A percentile compares a stretch with the other conserved stretches of the same genome.
phyloP scores from a whole-genome alignment of 2,888 invertebrate genomes.

The Melikaiella ostensackeni region DNA sequence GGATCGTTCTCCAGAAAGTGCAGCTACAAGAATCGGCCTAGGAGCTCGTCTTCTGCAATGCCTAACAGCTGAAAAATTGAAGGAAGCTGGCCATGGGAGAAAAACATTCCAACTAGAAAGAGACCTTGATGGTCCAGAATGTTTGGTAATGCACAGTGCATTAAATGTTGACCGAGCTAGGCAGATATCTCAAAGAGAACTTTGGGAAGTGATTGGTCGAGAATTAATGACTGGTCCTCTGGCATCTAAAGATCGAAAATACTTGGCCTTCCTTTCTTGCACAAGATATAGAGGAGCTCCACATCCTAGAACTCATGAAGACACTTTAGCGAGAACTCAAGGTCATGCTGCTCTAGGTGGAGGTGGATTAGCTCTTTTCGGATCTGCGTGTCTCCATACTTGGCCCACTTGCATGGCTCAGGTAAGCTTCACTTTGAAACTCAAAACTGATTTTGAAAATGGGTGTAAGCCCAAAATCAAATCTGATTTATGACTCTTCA shows the following conservation, averaged over 20 bases:
- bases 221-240: conserved; percentile 85
- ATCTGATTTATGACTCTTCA: neutral
- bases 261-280: conserved; percentile 92
- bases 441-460: neutral
- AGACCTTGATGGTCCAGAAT: conserved; percentile 81
- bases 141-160: conserved; percentile 86
- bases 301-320: conserved; percentile 83
- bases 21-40: conserved; percentile 86
- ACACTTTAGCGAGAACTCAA: conserved; percentile 84
- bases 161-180: conserved; percentile 85
- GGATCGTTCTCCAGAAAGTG: conserved; percentile 84
- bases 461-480: neutral
- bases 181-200: conserved; percentile 85
- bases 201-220: conserved; percentile 91
- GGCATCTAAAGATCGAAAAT: conserved; percentile 84
- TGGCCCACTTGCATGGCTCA: conserved; percentile 89
- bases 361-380: conserved; percentile 94
- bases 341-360: conserved; percentile 95
- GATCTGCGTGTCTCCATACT: conserved; percentile 92
- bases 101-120: conserved; percentile 90
- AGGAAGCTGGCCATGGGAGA: conserved; percentile 86
- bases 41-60: conserved; percentile 90
- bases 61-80: conserved; percentile 91
- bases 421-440: conserved; percentile 40
- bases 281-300: conserved; percentile 86